Evolutionary conservation across 2,888 invertebrate species (phyloP), one percentile per base, ranked within the genome.

Genomic region (Bedellia somnulentella): DNA sequence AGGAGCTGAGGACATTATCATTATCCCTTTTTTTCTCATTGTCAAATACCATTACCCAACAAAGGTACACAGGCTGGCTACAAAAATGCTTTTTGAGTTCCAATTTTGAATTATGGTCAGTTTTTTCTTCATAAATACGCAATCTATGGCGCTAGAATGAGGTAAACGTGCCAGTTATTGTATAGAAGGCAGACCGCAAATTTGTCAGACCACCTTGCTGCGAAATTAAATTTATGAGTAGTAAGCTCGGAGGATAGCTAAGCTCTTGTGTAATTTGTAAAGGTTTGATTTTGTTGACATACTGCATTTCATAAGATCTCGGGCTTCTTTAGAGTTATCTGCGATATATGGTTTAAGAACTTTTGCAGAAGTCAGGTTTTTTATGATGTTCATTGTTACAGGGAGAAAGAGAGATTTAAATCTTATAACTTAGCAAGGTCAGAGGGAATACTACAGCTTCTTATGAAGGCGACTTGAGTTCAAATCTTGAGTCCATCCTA

Each of bases 141-240:
- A 33, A 26, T 15, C 24, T 16, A 23, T 26, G 29, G 33, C 25
- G 24, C 8, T 22, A 29, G 17, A 18, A 15, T n/a, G 22, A 38
- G 35, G 37, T 37, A 37, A 38, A 37, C 35, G 30, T 33, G 3
- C 24, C 27, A 27, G 16, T 27, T 16, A 27, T 10, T 5, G 4
- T 3, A 10, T 17, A 15, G 10, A n/a, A n/a, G n/a, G n/a, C n/a
- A n/a, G n/a, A 70, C 71, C 70, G 73, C 73, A 73, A 73, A 73
- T 73, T 73, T 71, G 73, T 68, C 68, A 64, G 73, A 70, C 73
- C 73, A 73, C 73, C 73, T 73, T 70, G 70, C 66, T 60, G 62
- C 55, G 53, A 57, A 60, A 64, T 60, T 53, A 64, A 64, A 73
- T 73, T 70, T 75, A 75, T 70, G 60, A 57, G 52, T 52, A 50